phyloP scores from a whole-genome alignment of 2,797 vertebrate genomes.

The Sebastes baramenuke region DNA sequence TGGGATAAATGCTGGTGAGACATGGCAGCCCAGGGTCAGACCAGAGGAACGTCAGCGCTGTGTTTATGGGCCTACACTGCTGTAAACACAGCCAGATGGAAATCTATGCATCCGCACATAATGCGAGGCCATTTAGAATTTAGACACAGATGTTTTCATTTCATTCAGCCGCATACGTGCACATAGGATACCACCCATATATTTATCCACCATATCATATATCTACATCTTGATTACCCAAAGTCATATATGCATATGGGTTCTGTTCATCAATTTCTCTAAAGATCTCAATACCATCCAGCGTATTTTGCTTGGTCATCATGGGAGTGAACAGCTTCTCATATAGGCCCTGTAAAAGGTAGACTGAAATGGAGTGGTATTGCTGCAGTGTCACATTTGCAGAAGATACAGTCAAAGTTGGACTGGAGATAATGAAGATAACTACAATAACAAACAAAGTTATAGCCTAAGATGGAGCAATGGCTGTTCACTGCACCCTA shows the following conservation, averaged over 20 bases:
- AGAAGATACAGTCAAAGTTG: neutral
- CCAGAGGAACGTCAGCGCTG: constrained; percentile 69
- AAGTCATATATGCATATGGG: neutral
- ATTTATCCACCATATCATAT: neutral
- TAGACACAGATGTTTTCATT: constrained; percentile 55
- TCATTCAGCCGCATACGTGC: constrained; percentile 11
- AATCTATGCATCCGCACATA: constrained; percentile 69
- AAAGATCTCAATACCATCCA: neutral
- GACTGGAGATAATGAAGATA: neutral
- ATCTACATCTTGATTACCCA: neutral
- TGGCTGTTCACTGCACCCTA: neutral
- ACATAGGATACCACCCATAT: neutral
- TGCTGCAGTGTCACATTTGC: neutral
- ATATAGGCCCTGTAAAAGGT: neutral
- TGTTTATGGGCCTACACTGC: constrained; percentile 71
- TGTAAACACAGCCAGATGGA: constrained; percentile 74
- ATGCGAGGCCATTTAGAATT: constrained; percentile 47
- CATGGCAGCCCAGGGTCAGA: constrained; percentile 74
- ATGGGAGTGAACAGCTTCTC: neutral
- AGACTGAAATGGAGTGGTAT: neutral
- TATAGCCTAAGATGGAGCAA: neutral
- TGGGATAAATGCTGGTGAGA: constrained; percentile 79
- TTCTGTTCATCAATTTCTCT: neutral
- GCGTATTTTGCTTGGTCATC: neutral
- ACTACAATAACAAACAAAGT: neutral